A percentile compares a stretch with the other conserved stretches of the same genome.
Evolutionary conservation across 2,113 vertebrate genomes (phyloP).

Genomic region (Chionodraco myersi): DNA sequence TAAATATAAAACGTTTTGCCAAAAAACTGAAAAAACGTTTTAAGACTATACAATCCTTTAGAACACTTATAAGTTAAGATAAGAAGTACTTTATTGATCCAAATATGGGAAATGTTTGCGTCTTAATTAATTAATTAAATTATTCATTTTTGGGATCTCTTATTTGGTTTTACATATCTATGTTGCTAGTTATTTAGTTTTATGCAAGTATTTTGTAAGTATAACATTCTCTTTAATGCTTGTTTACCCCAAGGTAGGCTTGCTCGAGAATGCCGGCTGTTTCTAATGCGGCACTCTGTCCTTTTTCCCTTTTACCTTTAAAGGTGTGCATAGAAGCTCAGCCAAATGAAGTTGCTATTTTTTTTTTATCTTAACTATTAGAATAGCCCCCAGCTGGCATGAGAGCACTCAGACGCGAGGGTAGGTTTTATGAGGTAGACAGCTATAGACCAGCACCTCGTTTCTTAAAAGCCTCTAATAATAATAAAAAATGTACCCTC

Average conservation of each 20-base stretch:
- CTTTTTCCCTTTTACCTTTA: too few relatives aligned
- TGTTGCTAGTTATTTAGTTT: not conserved
- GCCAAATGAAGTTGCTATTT: not conserved
- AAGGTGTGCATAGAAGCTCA: not conserved
- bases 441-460: not conserved
- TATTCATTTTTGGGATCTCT: not conserved
- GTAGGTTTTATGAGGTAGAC: not conserved
- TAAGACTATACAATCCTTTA: too few relatives aligned
- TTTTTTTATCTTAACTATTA: too few relatives aligned
- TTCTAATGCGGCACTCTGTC: too few relatives aligned
- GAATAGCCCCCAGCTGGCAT: not conserved
- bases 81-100: too few relatives aligned
- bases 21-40: too few relatives aligned
- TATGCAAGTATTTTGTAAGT: not conserved
- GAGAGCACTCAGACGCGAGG: not conserved
- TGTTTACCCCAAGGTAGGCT: not conserved
- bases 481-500: not conserved
- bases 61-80: too few relatives aligned
- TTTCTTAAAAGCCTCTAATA: not conserved
- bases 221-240: not conserved
- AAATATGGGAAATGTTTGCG: too few relatives aligned
- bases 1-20: too few relatives aligned
- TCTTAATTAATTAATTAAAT: too few relatives aligned
- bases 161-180: not conserved
- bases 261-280: not conserved